phyloP scores from a whole-genome alignment of 2,797 vertebrate species.

The Typhlichthys subterraneus region DNA sequence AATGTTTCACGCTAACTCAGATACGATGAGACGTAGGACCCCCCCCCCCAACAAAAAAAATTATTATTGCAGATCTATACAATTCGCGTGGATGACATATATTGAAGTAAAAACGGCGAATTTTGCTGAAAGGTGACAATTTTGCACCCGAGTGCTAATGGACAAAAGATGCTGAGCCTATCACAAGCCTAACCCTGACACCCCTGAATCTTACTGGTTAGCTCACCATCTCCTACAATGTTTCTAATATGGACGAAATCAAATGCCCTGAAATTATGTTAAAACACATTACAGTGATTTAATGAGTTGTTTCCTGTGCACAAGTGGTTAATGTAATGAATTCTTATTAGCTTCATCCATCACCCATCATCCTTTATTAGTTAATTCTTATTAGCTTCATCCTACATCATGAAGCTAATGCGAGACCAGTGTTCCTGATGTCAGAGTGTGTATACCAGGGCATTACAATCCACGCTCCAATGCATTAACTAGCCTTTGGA shows the following conservation, averaged over 20 bases:
- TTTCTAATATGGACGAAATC: constrained; percentile 13
- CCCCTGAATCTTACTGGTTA: neutral
- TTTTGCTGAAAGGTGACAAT: too few species aligned
- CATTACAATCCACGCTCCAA: constrained; percentile 11
- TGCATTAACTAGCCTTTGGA: constrained; percentile 10
- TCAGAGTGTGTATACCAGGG: constrained; percentile 12
- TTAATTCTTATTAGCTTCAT: constrained; percentile 27
- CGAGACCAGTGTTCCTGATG: constrained; percentile 10
- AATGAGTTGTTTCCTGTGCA: constrained; percentile 35
- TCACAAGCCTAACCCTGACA: too few species aligned
- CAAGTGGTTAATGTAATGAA: constrained; percentile 12
- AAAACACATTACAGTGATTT: neutral
- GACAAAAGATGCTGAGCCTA: too few species aligned
- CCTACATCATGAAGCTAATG: constrained; percentile 14
- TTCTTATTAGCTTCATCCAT: constrained; percentile 25
- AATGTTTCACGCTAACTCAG: too few species aligned
- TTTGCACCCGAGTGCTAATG: too few species aligned
- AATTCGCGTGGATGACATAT: too few species aligned
- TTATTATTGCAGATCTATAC: too few species aligned
- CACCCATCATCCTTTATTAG: neutral
- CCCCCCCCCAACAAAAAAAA: too few species aligned
- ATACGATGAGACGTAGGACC: too few species aligned
- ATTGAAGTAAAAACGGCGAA: too few species aligned
- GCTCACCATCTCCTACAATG: neutral
- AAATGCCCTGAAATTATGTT: neutral